Evolutionary conservation across 1,140 invertebrate genomes (phyloP).

Genomic region (Pachypsylla venusta): DNA sequence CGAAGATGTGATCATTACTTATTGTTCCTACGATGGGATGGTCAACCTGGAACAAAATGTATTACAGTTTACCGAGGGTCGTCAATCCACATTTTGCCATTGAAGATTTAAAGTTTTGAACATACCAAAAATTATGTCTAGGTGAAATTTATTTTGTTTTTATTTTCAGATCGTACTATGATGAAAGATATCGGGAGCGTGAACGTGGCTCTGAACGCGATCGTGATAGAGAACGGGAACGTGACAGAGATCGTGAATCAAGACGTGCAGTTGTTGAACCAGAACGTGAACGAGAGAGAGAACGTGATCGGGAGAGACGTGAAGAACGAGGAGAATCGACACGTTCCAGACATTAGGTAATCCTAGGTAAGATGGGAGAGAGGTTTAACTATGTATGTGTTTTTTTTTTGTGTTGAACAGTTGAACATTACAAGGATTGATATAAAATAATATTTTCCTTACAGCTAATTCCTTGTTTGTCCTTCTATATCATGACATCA

Average conservation of each 20-base stretch:
- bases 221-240: constrained; percentile 41
- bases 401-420: no score
- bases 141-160: constrained; percentile 22
- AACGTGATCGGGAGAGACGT: constrained; percentile 42
- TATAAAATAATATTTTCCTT: no score
- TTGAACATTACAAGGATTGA: no score
- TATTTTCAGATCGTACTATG: constrained; percentile 50
- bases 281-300: constrained; percentile 43
- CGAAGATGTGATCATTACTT: constrained; percentile 10
- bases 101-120: constrained; percentile 19
- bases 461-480: no score
- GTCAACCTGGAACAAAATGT: constrained; percentile 20
- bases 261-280: constrained; percentile 41
- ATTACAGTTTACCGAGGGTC: constrained; percentile 13
- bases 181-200: constrained; percentile 60
- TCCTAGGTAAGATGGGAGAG: no score
- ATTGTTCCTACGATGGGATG: constrained; percentile 15
- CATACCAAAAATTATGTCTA: constrained; percentile 27
- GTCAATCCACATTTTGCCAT: constrained; percentile 14
- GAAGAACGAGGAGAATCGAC: constrained; percentile 44
- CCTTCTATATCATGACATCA: no score
- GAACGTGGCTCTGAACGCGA: constrained; percentile 32
- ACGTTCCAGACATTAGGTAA: constrained; percentile 29
- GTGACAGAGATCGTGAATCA: constrained; percentile 44
- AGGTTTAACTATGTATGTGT: no score